These are phyloP conservation scores for Kobus ellipsiprymnus DNA, from an alignment of 2,113 vertebrate genomes.

Conservation along the genomic window DNA sequence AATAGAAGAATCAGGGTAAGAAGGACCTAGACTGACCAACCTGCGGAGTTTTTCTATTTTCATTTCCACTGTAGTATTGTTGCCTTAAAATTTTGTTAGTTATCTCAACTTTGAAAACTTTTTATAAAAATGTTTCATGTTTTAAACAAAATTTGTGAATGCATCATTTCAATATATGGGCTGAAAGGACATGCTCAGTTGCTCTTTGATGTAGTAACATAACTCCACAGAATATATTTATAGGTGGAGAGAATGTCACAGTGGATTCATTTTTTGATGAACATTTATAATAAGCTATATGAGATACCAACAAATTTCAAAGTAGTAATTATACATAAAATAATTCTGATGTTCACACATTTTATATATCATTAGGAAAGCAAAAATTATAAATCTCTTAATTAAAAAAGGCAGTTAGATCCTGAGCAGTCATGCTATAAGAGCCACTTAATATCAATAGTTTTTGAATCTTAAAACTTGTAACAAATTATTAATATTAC, in stretches of 20 bases:
- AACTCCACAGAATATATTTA: neutral
- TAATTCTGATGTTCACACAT: neutral
- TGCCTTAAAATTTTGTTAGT: neutral
- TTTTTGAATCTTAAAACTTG: neutral
- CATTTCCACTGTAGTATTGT: neutral
- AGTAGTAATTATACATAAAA: neutral
- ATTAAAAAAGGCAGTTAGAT: neutral
- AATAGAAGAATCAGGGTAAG: neutral
- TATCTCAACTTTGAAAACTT: neutral
- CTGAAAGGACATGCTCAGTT: neutral
- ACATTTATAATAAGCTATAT: neutral
- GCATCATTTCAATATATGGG: neutral
- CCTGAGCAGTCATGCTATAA: neutral
- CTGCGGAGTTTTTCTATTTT: neutral
- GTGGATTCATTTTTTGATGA: neutral
- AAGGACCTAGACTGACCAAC: neutral
- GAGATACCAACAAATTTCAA: neutral
- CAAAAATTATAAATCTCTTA: neutral
- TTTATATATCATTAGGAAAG: neutral
- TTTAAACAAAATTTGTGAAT: neutral
- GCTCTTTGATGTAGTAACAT: neutral
- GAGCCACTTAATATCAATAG: neutral
- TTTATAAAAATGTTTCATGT: neutral
- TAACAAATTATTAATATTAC: neutral
- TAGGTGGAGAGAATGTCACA: neutral